Evolutionary conservation across 2,797 vertebrate genomes (phyloP), one percentile per base, ranked within the genome.

Genomic region (Amniataba percoides): DNA sequence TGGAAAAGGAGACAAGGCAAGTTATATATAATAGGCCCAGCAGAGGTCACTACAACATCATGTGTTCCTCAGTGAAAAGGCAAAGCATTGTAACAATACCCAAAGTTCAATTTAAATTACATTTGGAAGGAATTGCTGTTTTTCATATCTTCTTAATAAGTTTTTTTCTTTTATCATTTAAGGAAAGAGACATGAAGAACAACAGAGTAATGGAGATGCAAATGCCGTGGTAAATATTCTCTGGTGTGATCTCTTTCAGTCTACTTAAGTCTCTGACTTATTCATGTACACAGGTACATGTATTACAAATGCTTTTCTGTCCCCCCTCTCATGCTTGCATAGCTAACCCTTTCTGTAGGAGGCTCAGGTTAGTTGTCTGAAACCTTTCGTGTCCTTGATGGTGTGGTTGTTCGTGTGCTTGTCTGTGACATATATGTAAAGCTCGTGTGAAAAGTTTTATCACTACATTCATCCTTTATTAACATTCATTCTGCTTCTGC

Each of bases 361-460:
- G 31, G 15, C 71, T 25, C 70, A 90, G 86, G 86, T 93, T 72
- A 59, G 89, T 88, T 67, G 3, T 74, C 21, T 59, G 19, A 69
- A 79, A 31, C 25, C 9, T 0, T 64, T 7, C 4, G 6, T 61
- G 52, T 79, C n/a, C 1, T 14, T 51, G 58, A 53, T 52, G 2
- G 15, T 63, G 66, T 66, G 65, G 16, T 57, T 77, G 39, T 4
- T 65, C 16, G 34, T 70, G 48, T 76, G 18, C 3, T 51, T 77
- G 67, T 84, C 10, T 69, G 63, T 73, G 34, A 51, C 14, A 15
- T 72, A 15, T 59, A 43, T 78, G 14, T 36, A 19, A 65, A 42
- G 49, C 25, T 19, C 43, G 7, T 48, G 16, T 9, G 10, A 58
- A 34, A 6, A 42, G 13, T 51, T 48, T 39, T 42, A 21, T 34